Evolutionary conservation across 2,888 invertebrate genomes (phyloP).

Genomic region (Agrilus biguttatus): DNA sequence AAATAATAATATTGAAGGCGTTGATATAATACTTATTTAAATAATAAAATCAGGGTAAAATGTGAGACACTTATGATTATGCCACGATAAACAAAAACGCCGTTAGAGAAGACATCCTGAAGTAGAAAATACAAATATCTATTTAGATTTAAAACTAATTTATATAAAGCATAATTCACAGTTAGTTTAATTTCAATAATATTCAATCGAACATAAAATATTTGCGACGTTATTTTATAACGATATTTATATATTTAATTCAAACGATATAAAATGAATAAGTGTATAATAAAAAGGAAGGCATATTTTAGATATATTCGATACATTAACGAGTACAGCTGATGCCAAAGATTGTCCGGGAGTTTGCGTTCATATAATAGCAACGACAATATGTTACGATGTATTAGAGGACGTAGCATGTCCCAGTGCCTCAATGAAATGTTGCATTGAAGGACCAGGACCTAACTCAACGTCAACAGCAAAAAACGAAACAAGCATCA

Average conservation of each 20-base stretch:
- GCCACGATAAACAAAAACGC: too few relatives aligned
- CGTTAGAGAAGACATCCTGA: too few relatives aligned
- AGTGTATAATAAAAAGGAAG: neutral
- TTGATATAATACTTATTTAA: too few relatives aligned
- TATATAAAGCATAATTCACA: too few relatives aligned
- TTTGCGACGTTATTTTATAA: too few relatives aligned
- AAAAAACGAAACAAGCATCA: constrained; percentile 12
- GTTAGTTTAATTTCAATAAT: too few relatives aligned
- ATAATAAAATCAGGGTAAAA: too few relatives aligned
- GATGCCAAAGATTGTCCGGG: constrained; percentile 81
- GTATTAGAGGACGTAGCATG: constrained; percentile 72
- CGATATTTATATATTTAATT: too few relatives aligned
- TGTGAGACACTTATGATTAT: too few relatives aligned
- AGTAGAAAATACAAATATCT: neutral
- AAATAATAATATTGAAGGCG: too few relatives aligned
- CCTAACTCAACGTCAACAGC: constrained; percentile 32
- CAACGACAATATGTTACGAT: constrained; percentile 74
- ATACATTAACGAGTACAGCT: constrained; percentile 72
- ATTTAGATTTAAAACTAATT: neutral
- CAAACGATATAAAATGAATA: neutral
- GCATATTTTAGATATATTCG: constrained; percentile 52
- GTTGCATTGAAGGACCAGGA: constrained; percentile 65
- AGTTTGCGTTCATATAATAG: constrained; percentile 72
- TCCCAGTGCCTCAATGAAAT: constrained; percentile 68
- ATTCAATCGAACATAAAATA: too few relatives aligned